Conservation (phyloP, 1,140 invertebrate species). For the Nautilus pompilius region DNA sequence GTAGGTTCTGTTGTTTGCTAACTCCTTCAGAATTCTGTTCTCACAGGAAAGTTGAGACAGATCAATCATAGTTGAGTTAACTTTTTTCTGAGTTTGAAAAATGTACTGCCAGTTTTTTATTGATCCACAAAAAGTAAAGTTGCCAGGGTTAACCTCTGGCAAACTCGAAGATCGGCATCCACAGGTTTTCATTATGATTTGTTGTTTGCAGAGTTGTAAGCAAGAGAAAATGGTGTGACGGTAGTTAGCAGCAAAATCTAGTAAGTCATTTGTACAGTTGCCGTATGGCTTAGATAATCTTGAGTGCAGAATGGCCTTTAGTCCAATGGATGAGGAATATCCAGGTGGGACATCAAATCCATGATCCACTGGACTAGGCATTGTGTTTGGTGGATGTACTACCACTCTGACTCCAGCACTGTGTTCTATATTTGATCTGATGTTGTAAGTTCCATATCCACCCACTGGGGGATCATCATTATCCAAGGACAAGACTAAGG, state of each 20-base stretch:
- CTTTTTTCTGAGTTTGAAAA: slow-evolving; percentile 4
- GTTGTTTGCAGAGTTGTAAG: slow-evolving; percentile 44
- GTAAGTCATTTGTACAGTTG: slow-evolving; percentile 36
- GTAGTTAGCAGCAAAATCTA: slow-evolving; percentile 26
- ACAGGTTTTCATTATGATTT: slow-evolving; percentile 35
- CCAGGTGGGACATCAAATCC: slow-evolving; percentile 50
- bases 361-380: slow-evolving; percentile 54
- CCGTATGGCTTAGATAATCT: slow-evolving; percentile 39
- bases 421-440: slow-evolving; percentile 41
- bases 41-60: slow-evolving; percentile 32
- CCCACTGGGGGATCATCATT: slow-evolving; percentile 43
- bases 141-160: slow-evolving; percentile 15
- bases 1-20: slow-evolving; percentile 40
- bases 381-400: slow-evolving; percentile 52
- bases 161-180: slow-evolving; percentile 38
- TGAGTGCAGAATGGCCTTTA: slow-evolving; percentile 40
- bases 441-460: slow-evolving; percentile 42
- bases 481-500: slow-evolving; percentile 42
- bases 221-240: slow-evolving; percentile 45
- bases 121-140: slow-evolving; percentile 38
- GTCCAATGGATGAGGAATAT: slow-evolving; percentile 44
- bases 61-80: slow-evolving; percentile 8
- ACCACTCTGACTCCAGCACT: slow-evolving; percentile 52
- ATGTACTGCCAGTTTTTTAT: slow-evolving; percentile 34
- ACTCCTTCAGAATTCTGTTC: slow-evolving; percentile 26